Conservation (phyloP, 1,140 invertebrate genomes). For the Tetramorium parvispinum region DNA sequence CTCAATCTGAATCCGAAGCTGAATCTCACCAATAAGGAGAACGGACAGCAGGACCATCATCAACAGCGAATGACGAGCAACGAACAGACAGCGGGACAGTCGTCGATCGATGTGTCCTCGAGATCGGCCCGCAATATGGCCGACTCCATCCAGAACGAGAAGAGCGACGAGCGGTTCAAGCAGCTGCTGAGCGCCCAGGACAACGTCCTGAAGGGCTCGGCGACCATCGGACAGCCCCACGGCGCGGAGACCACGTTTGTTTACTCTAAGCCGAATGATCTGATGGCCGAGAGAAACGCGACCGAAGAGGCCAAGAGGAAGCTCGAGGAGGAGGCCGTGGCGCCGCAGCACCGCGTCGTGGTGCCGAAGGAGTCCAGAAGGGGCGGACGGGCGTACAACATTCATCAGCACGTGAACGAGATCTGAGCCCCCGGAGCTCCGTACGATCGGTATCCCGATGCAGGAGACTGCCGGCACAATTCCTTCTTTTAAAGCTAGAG, state of each 20-base stretch:
- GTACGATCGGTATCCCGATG: conserved; percentile 22
- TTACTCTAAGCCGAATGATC: conserved; percentile 77
- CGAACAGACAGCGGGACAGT: background rate
- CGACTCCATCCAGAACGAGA: conserved; percentile 70
- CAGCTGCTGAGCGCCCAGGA: conserved; percentile 83
- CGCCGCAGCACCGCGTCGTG: conserved; percentile 73
- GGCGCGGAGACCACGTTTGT: conserved; percentile 81
- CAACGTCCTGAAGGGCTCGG: conserved; percentile 82
- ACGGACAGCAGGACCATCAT: conserved; percentile 37
- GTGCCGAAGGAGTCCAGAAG: conserved; percentile 82
- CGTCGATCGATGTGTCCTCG: conserved; percentile 19
- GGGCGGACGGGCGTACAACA: conserved; percentile 83
- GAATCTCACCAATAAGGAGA: conserved; percentile 75
- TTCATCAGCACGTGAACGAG: conserved; percentile 84
- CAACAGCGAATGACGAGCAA: conserved; percentile 26
- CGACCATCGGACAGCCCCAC: conserved; percentile 78
- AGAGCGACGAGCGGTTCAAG: conserved; percentile 83
- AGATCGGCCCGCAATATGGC: conserved; percentile 72
- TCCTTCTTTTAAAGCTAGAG: conserved; percentile 60
- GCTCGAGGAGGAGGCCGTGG: conserved; percentile 32
- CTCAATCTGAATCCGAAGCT: conserved; percentile 80
- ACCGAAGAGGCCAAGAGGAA: conserved; percentile 38
- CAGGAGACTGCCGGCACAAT: background rate
- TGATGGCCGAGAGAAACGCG: conserved; percentile 48
- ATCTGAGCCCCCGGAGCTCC: conserved; percentile 67